Evolutionary conservation across 2,888 invertebrate species (phyloP).

Genomic region (Eurois occulta): DNA sequence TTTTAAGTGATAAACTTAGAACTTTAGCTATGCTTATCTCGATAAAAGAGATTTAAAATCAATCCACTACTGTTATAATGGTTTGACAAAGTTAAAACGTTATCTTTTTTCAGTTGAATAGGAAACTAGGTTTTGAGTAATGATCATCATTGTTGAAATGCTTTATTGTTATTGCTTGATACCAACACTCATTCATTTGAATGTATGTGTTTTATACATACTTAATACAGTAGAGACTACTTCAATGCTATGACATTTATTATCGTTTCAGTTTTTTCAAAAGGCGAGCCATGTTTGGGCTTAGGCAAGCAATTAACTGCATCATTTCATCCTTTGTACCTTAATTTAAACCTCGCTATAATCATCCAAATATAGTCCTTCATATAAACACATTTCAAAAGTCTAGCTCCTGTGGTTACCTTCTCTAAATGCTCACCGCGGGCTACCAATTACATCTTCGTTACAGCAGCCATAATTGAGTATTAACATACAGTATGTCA

Average conservation of each 20-base stretch:
- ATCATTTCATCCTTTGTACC: conserved; percentile 1
- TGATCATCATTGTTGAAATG: neutral
- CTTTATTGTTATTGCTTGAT: neutral
- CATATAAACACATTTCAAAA: conserved; percentile 37
- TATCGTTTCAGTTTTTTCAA: neutral
- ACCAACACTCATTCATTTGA: neutral
- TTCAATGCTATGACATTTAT: neutral
- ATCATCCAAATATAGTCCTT: conserved; percentile 23
- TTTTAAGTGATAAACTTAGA: conserved; percentile 41
- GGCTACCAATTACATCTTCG: conserved; percentile 40
- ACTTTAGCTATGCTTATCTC: neutral
- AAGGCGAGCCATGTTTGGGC: neutral
- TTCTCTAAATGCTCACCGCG: conserved; percentile 15
- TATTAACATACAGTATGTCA: neutral
- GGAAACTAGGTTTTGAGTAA: neutral
- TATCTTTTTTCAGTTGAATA: neutral
- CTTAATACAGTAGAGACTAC: neutral
- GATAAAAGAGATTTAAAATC: neutral
- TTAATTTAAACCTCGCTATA: conserved; percentile 1
- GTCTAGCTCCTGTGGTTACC: conserved; percentile 34
- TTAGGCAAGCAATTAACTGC: neutral
- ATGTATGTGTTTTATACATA: neutral
- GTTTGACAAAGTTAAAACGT: neutral
- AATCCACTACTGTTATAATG: neutral
- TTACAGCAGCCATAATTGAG: neutral